phyloP scores from a whole-genome alignment of 2,113 vertebrate genomes.

The Daboia siamensis region DNA sequence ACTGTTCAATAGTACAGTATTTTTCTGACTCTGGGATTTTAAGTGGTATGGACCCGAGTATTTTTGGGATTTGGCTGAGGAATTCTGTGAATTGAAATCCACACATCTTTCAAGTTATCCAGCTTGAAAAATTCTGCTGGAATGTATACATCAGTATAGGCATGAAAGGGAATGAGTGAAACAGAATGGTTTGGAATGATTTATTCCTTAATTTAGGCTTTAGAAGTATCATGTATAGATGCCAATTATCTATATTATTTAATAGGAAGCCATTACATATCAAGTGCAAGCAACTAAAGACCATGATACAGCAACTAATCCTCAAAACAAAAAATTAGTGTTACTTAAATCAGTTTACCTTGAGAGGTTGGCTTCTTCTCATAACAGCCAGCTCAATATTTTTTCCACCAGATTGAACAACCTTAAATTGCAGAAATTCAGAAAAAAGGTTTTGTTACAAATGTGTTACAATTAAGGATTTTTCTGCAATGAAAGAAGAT shows the following conservation, averaged over 20 bases:
- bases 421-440: slow-evolving; percentile 51
- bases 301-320: neutral
- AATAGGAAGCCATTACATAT: neutral
- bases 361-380: slow-evolving; percentile 77
- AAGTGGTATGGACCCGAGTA: neutral
- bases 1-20: neutral
- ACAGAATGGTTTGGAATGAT: neutral
- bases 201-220: neutral
- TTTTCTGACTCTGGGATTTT: neutral
- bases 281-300: neutral
- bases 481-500: neutral
- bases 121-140: neutral
- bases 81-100: neutral
- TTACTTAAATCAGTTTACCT: slow-evolving; percentile 65
- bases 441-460: neutral
- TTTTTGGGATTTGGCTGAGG: neutral
- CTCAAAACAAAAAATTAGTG: neutral
- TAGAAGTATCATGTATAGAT: neutral
- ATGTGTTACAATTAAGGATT: too few relatives aligned
- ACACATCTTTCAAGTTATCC: neutral
- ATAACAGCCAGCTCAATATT: slow-evolving; percentile 83
- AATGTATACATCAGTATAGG: neutral
- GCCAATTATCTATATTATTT: neutral
- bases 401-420: slow-evolving; percentile 83
- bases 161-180: neutral